Conservation (phyloP, 2,888 invertebrate genomes). For the Hanleya hanleyi region DNA sequence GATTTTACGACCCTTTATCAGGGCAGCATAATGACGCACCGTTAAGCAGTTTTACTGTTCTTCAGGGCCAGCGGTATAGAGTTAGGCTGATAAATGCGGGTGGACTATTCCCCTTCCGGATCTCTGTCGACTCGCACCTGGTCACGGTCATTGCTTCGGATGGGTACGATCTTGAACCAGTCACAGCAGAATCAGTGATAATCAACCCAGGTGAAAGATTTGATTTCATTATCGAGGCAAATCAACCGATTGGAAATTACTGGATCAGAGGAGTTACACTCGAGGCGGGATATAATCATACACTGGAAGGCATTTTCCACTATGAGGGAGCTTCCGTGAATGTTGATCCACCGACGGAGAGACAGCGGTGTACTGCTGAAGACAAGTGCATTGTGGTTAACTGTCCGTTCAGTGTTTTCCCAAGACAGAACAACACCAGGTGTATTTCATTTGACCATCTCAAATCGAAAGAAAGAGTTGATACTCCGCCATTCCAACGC, state of each 20-base stretch:
- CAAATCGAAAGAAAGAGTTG: slow-evolving; percentile 18
- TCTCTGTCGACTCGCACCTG: slow-evolving; percentile 33
- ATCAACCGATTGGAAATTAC: slow-evolving; percentile 28
- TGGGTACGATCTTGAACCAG: slow-evolving; percentile 27
- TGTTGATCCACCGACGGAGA: not conserved
- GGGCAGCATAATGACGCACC: slow-evolving; percentile 6
- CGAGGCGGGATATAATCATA: slow-evolving; percentile 10
- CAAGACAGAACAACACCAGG: not conserved
- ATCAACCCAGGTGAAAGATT: slow-evolving; percentile 33
- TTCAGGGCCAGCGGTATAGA: slow-evolving; percentile 8
- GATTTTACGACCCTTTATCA: slow-evolving; percentile 12
- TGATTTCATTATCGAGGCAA: slow-evolving; percentile 33
- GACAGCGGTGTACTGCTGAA: slow-evolving; percentile 5
- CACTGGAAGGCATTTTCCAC: slow-evolving; percentile 10
- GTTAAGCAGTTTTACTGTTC: slow-evolving; percentile 16
- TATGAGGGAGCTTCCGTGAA: not conserved
- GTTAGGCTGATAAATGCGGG: slow-evolving; percentile 34
- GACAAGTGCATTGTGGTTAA: slow-evolving; percentile 19
- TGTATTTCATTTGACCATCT: slow-evolving; percentile 35
- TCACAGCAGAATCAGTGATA: slow-evolving; percentile 15
- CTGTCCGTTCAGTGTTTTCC: slow-evolving; percentile 20
- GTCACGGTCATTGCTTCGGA: slow-evolving; percentile 34
- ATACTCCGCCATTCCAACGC: not conserved
- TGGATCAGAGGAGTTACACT: slow-evolving; percentile 35
- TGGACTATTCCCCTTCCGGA: slow-evolving; percentile 22